Base-by-base conservation (phyloP, 2,888 invertebrate genomes). In the Ornithoptera alexandrae region DNA sequence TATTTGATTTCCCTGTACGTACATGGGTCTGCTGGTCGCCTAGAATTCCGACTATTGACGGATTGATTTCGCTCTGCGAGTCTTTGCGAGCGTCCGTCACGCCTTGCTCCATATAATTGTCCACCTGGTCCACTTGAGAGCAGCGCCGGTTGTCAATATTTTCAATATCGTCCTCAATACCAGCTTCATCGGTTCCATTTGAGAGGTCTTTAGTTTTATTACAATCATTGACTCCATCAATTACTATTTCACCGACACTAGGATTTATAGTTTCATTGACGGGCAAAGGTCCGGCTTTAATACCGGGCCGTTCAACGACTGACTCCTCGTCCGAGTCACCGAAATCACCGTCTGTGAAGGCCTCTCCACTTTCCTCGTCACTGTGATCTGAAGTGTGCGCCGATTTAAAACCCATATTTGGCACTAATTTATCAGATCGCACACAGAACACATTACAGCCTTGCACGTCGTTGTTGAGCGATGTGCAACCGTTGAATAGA, bases 21-120 rank as follows among this genome's bases (percentile, higher is more conserved):
- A 93, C 93, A 85, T 93, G 88, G 78, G 87, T 89, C 68, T 93
- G 92, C 77, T 92, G 93, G 74, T 89, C 92, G 70, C 93, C 93
- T 56, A 94, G 86, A 77, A 93, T 93, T 69, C 93, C 93, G 65
- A 93, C 90, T 74, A 93, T 93, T 66, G 90, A 92, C 64, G 90
- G 87, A 75, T 86, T 91, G 73, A 89, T 89, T 57, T 89, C 89
- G 60, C 87, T 84, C 71, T 89, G 87, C n/a, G 89, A 87, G 75
- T 89, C 89, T 71, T 87, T 79, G 64, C 86, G 81, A 65, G 82
- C 72, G 68, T 87, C 87, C 17, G 80, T 36, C 42, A 59, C 79
- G 77, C 68, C 77, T 80, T 64, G 78, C 81, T 24, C 78, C 79
- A 71, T 58, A 53, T 69, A 60, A 62, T 42, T 58, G 60, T 69